Conservation (phyloP, 2,888 invertebrate genomes). For the Heliconius hortense region DNA sequence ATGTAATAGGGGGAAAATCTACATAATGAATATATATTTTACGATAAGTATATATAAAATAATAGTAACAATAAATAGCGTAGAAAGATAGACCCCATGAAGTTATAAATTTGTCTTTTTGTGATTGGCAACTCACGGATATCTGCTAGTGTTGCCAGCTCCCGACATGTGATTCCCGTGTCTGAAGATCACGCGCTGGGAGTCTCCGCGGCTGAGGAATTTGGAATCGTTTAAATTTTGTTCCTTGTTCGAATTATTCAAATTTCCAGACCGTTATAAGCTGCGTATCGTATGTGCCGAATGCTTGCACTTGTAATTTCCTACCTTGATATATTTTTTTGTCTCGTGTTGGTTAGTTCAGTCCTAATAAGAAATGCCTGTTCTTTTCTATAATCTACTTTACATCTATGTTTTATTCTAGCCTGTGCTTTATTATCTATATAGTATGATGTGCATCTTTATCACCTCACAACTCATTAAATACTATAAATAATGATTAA, state of each 20-base stretch:
- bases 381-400: slow-evolving; percentile 26
- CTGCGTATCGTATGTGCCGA: slow-evolving; percentile 4
- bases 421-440: slow-evolving; percentile 37
- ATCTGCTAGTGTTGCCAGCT: slow-evolving; percentile 84
- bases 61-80: slow-evolving; percentile 31
- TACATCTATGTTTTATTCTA: slow-evolving; percentile 35
- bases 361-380: slow-evolving; percentile 3
- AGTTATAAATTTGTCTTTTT: slow-evolving; percentile 40
- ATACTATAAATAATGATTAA: slow-evolving; percentile 36
- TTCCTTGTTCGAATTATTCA: slow-evolving; percentile 33
- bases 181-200: slow-evolving; percentile 88
- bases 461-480: slow-evolving; percentile 28
- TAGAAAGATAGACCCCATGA: slow-evolving; percentile 40
- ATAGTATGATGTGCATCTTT: slow-evolving; percentile 32
- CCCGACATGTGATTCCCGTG: slow-evolving; percentile 87
- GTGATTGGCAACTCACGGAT: slow-evolving; percentile 81
- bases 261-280: slow-evolving; percentile 28
- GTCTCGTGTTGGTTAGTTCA: neutral
- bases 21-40: slow-evolving; percentile 12
- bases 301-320: slow-evolving; percentile 15
- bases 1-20: slow-evolving; percentile 23
- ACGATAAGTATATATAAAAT: slow-evolving; percentile 23
- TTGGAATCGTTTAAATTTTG: slow-evolving; percentile 48
- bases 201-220: slow-evolving; percentile 86
- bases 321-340: slow-evolving; percentile 18